These are phyloP conservation scores for Hypomecis atomaria DNA, from an alignment of 2,888 invertebrate genomes.

Conservation along the genomic window DNA sequence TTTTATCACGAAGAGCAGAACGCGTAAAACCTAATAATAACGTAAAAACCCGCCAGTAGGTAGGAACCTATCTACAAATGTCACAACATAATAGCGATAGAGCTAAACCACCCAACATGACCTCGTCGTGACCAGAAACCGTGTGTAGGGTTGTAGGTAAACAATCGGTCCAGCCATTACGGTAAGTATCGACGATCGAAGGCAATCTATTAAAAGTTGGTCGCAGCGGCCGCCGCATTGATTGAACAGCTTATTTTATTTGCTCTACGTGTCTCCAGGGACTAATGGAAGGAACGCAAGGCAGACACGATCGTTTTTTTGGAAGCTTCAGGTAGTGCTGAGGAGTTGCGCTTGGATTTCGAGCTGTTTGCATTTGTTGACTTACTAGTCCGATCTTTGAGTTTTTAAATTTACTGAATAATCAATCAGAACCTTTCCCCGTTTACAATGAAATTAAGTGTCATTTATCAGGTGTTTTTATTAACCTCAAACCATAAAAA, in stretches of 20 bases:
- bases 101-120: slow-evolving; percentile 3
- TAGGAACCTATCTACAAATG: neutral
- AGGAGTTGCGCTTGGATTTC: neutral
- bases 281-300: slow-evolving; percentile 46
- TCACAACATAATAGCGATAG: neutral
- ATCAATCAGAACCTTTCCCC: no score
- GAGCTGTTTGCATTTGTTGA: no score
- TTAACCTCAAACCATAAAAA: no score
- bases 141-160: slow-evolving; percentile 40
- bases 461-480: no score
- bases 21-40: no score
- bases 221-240: slow-evolving; percentile 63
- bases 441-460: no score
- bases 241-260: slow-evolving; percentile 73
- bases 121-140: slow-evolving; percentile 8
- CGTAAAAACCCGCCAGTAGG: neutral
- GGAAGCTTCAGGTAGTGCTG: neutral
- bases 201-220: slow-evolving; percentile 77
- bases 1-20: no score
- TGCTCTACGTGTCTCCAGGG: slow-evolving; percentile 57
- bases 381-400: no score
- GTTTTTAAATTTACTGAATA: no score
- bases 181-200: slow-evolving; percentile 67
- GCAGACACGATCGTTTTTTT: slow-evolving; percentile 29
- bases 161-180: slow-evolving; percentile 65